Percentiles rank a stretch among this genome's conserved stretches.
phyloP scores from a whole-genome alignment of 1,140 invertebrate genomes.

The Hycleus cichorii region DNA sequence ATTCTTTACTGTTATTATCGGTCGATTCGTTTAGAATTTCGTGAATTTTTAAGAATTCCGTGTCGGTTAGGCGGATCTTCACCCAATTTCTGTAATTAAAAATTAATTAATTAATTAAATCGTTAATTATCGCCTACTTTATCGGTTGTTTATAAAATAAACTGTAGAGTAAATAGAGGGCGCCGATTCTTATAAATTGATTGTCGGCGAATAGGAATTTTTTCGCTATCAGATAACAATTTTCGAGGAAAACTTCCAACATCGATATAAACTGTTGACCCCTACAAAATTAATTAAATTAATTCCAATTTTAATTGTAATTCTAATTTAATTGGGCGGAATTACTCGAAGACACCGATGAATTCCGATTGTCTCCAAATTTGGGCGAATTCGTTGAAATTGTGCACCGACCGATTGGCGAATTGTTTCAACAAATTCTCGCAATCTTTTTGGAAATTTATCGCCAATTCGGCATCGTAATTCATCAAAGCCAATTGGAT shows the following conservation, averaged over 20 bases:
- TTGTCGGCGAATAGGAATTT: conserved; percentile 16
- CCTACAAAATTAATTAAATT: conserved; percentile 13
- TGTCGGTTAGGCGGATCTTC: conserved; percentile 18
- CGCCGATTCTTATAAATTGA: conserved; percentile 17
- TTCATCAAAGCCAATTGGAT: neutral
- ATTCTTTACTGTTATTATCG: conserved; percentile 2
- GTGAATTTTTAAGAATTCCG: conserved; percentile 15
- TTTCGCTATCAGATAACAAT: conserved; percentile 16
- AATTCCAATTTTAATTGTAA: neutral
- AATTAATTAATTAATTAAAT: too few relatives aligned
- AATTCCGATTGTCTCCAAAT: conserved; percentile 19
- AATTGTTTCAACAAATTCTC: conserved; percentile 20
- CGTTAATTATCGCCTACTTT: neutral
- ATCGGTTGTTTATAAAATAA: conserved; percentile 28
- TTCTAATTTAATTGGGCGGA: neutral
- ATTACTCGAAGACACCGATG: conserved; percentile 18
- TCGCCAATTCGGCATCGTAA: conserved; percentile 13
- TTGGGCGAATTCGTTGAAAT: conserved; percentile 15
- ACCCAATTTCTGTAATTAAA: conserved; percentile 12
- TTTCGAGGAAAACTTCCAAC: conserved; percentile 14
- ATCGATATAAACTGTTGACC: conserved; percentile 10
- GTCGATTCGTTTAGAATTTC: conserved; percentile 9
- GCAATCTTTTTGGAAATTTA: conserved; percentile 19
- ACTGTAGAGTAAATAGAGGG: conserved; percentile 19
- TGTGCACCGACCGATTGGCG: conserved; percentile 7